Percentiles rank a stretch among this genome's conserved stretches.
phyloP scores from a whole-genome alignment of 2,888 invertebrate genomes.

The Malacosoma neustria region DNA sequence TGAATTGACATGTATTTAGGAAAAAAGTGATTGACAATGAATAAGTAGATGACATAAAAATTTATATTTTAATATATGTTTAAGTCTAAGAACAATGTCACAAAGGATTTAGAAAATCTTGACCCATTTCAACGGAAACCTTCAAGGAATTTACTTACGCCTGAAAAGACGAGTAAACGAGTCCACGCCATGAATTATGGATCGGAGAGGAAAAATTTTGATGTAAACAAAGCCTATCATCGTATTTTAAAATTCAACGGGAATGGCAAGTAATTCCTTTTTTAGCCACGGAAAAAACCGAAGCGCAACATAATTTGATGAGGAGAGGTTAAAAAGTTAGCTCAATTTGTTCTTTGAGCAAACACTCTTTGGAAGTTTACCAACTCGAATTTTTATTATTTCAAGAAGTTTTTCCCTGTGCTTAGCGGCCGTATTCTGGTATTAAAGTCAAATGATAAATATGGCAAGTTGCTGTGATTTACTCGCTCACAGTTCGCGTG shows the following conservation, averaged over 20 bases:
- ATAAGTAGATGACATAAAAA: too few species aligned
- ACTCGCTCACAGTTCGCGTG: too few species aligned
- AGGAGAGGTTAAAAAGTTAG: constrained; percentile 39
- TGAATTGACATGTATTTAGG: too few species aligned
- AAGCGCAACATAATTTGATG: constrained; percentile 33
- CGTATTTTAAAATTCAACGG: constrained; percentile 22
- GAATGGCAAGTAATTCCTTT: constrained; percentile 24
- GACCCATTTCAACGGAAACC: not conserved
- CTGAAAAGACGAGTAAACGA: not conserved
- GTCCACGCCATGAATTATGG: constrained; percentile 1
- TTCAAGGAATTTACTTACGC: not conserved
- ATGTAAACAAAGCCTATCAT: constrained; percentile 6
- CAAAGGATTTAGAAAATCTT: not conserved
- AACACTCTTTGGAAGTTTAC: constrained; percentile 25
- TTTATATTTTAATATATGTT: too few species aligned
- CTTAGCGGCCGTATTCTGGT: too few species aligned
- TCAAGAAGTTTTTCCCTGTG: constrained; percentile 5
- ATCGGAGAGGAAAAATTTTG: constrained; percentile 2
- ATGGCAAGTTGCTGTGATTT: too few species aligned
- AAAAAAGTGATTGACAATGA: too few species aligned
- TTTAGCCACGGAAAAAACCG: constrained; percentile 18
- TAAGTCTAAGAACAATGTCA: too few species aligned
- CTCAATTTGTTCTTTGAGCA: constrained; percentile 28
- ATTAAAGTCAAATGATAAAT: too few species aligned
- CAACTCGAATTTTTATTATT: constrained; percentile 13